Evolutionary conservation across 1,140 invertebrate genomes (phyloP), one percentile per base, ranked within the genome.

Genomic region (Dinothrombium tinctorium): DNA sequence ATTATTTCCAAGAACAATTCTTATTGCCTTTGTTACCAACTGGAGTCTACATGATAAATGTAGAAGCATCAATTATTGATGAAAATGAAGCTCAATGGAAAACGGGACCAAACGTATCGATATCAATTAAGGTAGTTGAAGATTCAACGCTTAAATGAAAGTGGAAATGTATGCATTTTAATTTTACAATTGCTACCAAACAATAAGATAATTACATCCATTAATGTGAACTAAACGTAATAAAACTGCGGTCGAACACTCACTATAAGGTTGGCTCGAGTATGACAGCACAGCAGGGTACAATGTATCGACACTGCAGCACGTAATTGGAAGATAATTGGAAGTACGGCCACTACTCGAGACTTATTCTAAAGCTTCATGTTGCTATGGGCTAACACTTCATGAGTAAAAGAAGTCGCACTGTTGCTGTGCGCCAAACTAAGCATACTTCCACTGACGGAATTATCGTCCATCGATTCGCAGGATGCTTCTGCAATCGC

Each of bases 351-450:
- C n/a, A n/a, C n/a, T n/a, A n/a, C n/a, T n/a, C n/a, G n/a, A n/a
- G n/a, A n/a, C n/a, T n/a, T n/a, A n/a, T n/a, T n/a, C n/a, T n/a
- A n/a, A n/a, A n/a, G n/a, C n/a, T n/a, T n/a, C n/a, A n/a, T n/a
- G n/a, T n/a, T n/a, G n/a, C n/a, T n/a, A n/a, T n/a, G n/a, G n/a
- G n/a, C n/a, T n/a, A n/a, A n/a, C n/a, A n/a, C n/a, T n/a, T n/a
- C 28, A 29, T 51, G 50, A 41, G 50, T 51, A 37, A 53, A 53
- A n/a, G 51, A 51, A 24, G 44, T 53, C 17, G 50, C 46, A 40
- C 78, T 84, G 69, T 83, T 84, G 67, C 78, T 83, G 65, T 82
- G 78, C 47, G 78, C 80, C 57, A 90, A 67, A 63, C 80, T 87
- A 53, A 90, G 69, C 75, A 87, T 81, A 47, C 81, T 87, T 49